Evolutionary conservation across 2,113 vertebrate genomes (phyloP), one percentile per base, ranked within the genome.

Genomic region (Colossoma macropomum): DNA sequence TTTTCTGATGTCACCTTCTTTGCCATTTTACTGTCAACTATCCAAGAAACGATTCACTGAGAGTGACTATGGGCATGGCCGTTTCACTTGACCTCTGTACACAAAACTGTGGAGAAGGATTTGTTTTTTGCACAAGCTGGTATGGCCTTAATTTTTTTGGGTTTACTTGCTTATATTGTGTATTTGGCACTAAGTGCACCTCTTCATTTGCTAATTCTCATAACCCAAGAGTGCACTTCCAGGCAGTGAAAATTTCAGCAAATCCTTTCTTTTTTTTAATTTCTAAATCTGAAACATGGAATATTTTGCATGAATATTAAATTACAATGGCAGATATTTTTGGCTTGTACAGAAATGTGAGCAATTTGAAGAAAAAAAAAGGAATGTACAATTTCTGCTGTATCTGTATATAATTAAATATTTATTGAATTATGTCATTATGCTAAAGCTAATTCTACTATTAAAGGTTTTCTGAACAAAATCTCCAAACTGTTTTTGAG

Each of bases 331-430:
- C 95, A 96, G 93, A 96, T 98, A 95, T 96, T 97, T 96, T 96
- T 96, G 95, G 96, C 97, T 97, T 97, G 94, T 97, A 95, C 95
- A 96, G 95, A 94, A 91, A 94, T 89, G 94, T 95, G 93, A 95
- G 93, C 93, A 94, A 95, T 95, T 93, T 95, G 93, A 95, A 94
- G 93, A 93, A 92, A 94, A 94, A n/a, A 96, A 94, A 96, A 92
- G 96, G 96, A 98, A 99, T 98, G 96, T 98, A 97, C 95, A 93
- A 93, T 97, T 97, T 96, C 96, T 97, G 96, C 96, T 97, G 94
- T 96, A 92, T 93, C 93, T 97, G 96, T 98, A 98, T 94, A 98
- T 97, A 97, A 95, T 94, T 92, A 94, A 95, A 95, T 97, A 98
- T 97, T 97, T 98, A 98, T 95, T 98, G 95, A 97, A 94, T 92